A percentile compares a stretch with the other conserved stretches of the same genome.
phyloP scores from a whole-genome alignment of 2,888 invertebrate genomes.

The Hecatera dysodea region DNA sequence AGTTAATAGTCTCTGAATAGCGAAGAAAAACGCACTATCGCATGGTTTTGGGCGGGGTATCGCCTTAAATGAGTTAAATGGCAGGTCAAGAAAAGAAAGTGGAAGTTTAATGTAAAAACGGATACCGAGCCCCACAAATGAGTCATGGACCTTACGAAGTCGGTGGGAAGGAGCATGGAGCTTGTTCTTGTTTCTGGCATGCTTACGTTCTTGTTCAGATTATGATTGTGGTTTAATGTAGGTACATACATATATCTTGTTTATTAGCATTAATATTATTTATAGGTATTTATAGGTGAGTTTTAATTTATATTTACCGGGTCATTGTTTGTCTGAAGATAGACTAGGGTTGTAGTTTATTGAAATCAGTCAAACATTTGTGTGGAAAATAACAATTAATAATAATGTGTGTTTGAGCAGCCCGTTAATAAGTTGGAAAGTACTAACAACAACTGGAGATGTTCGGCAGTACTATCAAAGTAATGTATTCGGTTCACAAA shows the following conservation, averaged over 20 bases:
- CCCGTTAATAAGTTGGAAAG: conserved; percentile 14
- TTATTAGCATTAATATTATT: conserved; percentile 2
- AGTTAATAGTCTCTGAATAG: no score
- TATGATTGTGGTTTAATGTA: neutral
- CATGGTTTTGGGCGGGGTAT: no score
- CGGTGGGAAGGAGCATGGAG: no score
- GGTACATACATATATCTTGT: no score
- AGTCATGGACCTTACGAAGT: no score
- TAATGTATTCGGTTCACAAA: conserved; percentile 61
- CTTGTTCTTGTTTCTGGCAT: no score
- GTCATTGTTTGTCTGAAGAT: neutral
- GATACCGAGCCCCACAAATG: no score
- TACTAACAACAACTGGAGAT: conserved; percentile 29
- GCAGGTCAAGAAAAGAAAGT: no score
- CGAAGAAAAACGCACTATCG: no score
- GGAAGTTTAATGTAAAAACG: no score
- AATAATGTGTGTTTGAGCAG: neutral
- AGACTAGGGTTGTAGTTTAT: no score
- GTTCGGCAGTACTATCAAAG: conserved; percentile 30
- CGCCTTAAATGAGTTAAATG: no score
- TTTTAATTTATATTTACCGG: neutral
- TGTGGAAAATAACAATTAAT: neutral
- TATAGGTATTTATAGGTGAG: neutral
- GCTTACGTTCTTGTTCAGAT: conserved; percentile 11
- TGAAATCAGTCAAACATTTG: neutral